Base-by-base conservation (phyloP, 1,140 invertebrate genomes). In the Trinorchestia longiramus region DNA sequence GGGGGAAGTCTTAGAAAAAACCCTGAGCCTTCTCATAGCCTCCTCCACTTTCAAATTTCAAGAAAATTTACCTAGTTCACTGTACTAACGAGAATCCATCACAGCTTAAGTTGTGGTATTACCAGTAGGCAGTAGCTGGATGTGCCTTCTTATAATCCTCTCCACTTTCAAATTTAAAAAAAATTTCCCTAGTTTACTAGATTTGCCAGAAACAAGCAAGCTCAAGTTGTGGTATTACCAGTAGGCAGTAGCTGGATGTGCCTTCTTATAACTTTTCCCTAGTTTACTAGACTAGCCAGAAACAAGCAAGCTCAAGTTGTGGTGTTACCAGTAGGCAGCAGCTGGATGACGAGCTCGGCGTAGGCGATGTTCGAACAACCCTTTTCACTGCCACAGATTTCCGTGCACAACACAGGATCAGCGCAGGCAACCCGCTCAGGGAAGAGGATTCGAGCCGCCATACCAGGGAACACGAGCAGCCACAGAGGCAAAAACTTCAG, bases 391-490 rank as follows among this genome's bases (percentile, higher is more conserved):
- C 97, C 97, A 95, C 97, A 97, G 42, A 97, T 96, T 0, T 96
- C 95, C 23, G 97, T 96, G 96, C 98, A 98, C 28, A 96, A 96
- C 17, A 97, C 97, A 11, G 98, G 97, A 96, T 97, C 97, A 1
- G 97, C 97, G 97, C 98, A 98, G 8, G 97, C 98, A 6, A 98
- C 97, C 0, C 97, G 96, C 96, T 98, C 97, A 96, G 97, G 96
- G 96, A 97, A 97, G 0, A 98, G 97, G 87, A 98, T 97, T 43
- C 98, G 97, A 6, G 98, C 97, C 88, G 98, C 98, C 98, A 98
- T 98, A 57, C 98, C 98, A 36, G 98, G 98, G 96, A 98, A 97
- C 41, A 98, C 97, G 77, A 98, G 97, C 3, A 98, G 96, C 97
- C 97, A 98, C 95, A 98, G 96, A 8, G 98, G 98, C 42, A 98